A percentile compares a stretch with the other conserved stretches of the same genome.
Conservation (phyloP, 2,888 invertebrate species). For the Pristionchus fissidentatus region DNA sequence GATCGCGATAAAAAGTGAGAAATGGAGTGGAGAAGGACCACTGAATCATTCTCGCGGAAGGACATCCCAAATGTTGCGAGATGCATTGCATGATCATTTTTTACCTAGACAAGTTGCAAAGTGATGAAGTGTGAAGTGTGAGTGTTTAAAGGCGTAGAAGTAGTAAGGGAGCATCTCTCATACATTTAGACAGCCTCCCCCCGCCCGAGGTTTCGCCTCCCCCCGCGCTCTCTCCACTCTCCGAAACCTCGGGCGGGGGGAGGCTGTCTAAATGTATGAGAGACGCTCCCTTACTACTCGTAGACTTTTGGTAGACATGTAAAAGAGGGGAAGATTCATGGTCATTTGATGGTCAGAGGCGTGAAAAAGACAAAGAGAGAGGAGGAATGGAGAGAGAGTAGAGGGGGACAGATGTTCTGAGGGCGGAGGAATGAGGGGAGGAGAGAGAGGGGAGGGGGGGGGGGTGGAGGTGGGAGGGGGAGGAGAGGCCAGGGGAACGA, state of each 20-base stretch:
- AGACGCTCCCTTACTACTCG: too few relatives aligned
- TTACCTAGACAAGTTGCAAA: too few relatives aligned
- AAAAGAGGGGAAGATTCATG: conserved; percentile 32
- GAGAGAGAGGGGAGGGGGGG: background rate
- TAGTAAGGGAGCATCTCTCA: too few relatives aligned
- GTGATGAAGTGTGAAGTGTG: too few relatives aligned
- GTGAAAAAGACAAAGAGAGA: background rate
- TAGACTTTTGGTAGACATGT: conserved; percentile 6
- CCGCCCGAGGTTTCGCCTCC: too few relatives aligned
- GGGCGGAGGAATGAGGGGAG: conserved; percentile 13
- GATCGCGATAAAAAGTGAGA: background rate
- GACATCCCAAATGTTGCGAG: background rate
- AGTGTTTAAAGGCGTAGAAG: background rate
- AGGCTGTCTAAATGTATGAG: too few relatives aligned
- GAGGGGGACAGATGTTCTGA: background rate
- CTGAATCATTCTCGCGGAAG: too few relatives aligned
- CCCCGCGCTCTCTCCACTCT: too few relatives aligned
- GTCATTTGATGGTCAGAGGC: conserved; percentile 2
- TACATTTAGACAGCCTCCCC: too few relatives aligned
- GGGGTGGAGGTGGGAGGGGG: background rate
- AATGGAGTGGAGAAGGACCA: too few relatives aligned
- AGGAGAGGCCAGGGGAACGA: background rate
- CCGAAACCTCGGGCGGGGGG: too few relatives aligned
- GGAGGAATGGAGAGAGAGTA: background rate
- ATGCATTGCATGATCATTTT: conserved; percentile 10